phyloP scores from a whole-genome alignment of 1,140 invertebrate species.

The Trichonephila clavata region DNA sequence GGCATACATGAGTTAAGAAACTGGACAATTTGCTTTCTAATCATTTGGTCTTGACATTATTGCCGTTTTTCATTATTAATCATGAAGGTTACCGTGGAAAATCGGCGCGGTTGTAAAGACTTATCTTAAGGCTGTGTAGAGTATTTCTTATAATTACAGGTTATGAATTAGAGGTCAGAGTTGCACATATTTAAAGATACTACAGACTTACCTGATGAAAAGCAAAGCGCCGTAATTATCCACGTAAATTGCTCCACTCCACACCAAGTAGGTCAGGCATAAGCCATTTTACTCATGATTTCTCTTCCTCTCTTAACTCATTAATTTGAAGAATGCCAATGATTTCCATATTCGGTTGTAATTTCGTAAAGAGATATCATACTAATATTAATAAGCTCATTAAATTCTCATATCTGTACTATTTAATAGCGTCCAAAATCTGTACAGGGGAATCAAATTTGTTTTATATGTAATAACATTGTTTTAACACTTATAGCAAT shows the following conservation, averaged over 20 bases:
- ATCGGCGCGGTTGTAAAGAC: conserved; percentile 18
- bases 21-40: conserved; percentile 55
- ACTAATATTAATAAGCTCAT: conserved; percentile 29
- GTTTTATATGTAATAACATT: too few species aligned
- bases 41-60: conserved; percentile 59
- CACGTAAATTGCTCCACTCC: conserved; percentile 53
- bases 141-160: conserved; percentile 58
- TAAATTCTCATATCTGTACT: neutral
- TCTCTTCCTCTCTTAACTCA: conserved; percentile 48
- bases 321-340: conserved; percentile 64
- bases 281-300: conserved; percentile 37
- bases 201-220: conserved; percentile 49
- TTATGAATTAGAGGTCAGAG: conserved; percentile 56
- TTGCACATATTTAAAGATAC: conserved; percentile 25
- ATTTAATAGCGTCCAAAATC: neutral
- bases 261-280: conserved; percentile 46
- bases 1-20: conserved; percentile 37
- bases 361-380: conserved; percentile 43
- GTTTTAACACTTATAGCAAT: too few species aligned
- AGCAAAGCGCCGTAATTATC: conserved; percentile 63
- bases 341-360: conserved; percentile 36
- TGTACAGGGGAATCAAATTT: neutral
- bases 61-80: conserved; percentile 56
- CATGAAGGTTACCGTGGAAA: conserved; percentile 32
- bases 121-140: conserved; percentile 31